These are phyloP conservation scores for Lophochroa leadbeateri DNA, from an alignment of 2,113 vertebrate genomes.

Conservation along the genomic window DNA sequence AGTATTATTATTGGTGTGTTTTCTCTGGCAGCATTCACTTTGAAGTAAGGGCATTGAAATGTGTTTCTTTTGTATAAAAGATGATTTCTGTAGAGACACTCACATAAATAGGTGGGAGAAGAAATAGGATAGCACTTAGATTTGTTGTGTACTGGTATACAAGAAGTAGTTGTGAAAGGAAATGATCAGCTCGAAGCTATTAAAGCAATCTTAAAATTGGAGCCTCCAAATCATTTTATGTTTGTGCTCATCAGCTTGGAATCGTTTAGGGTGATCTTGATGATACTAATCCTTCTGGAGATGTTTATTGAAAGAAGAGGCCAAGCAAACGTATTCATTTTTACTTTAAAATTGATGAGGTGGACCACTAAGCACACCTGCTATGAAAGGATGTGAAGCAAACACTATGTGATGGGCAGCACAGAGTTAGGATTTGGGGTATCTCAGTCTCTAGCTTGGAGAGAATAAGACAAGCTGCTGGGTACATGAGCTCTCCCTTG, in stretches of 20 bases:
- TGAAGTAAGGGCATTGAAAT: background rate
- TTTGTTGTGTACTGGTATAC: background rate
- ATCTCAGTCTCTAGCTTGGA: background rate
- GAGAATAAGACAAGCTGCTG: background rate
- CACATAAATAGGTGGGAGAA: background rate
- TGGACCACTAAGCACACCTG: background rate
- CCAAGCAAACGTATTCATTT: background rate
- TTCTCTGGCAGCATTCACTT: background rate
- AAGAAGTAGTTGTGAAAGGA: background rate
- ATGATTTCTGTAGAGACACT: background rate
- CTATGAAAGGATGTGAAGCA: background rate
- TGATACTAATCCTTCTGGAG: background rate
- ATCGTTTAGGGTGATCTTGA: background rate
- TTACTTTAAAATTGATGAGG: background rate
- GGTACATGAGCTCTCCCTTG: background rate
- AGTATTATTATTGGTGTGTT: background rate
- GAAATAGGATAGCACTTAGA: background rate
- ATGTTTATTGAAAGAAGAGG: background rate
- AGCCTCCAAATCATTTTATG: background rate
- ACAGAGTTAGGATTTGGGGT: background rate
- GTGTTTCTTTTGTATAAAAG: background rate
- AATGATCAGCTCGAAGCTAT: background rate
- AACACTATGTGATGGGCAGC: background rate
- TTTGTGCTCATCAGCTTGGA: background rate
- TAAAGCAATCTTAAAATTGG: conserved; percentile 4